These are phyloP conservation scores for Chaenodraco wilsoni DNA, from an alignment of 2,797 vertebrate species.

Conservation along the genomic window DNA sequence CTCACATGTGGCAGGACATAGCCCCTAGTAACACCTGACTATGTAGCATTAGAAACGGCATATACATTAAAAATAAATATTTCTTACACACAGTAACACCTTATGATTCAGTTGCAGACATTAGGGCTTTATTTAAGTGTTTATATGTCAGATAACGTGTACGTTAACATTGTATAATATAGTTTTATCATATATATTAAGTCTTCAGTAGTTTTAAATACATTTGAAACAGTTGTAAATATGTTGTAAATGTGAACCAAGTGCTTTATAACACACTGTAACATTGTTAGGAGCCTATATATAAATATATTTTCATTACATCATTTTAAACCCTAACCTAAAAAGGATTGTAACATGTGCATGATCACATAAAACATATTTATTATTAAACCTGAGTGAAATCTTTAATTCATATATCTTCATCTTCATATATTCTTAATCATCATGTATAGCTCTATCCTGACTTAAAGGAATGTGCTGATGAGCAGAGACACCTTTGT, in stretches of 20 bases:
- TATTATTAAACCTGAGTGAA: background rate
- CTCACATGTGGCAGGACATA: background rate
- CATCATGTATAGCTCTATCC: background rate
- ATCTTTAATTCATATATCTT: conserved; percentile 3
- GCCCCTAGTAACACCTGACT: background rate
- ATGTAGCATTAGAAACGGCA: background rate
- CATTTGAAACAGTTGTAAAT: background rate
- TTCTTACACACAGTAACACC: background rate
- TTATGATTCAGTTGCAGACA: background rate
- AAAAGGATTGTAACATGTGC: background rate
- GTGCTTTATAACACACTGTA: background rate
- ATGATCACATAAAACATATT: background rate
- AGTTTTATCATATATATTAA: background rate
- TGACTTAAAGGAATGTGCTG: conserved; percentile 6
- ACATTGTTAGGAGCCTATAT: background rate
- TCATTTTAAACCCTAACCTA: background rate
- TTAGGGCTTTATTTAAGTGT: conserved; percentile 4
- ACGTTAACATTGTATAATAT: background rate
- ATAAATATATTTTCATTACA: conserved; percentile 1
- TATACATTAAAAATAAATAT: background rate
- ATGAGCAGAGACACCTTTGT: conserved; percentile 1
- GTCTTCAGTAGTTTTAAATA: background rate
- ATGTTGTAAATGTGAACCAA: background rate
- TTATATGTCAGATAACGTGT: background rate
- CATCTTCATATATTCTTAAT: conserved; percentile 4